These are phyloP conservation scores for Scarus forsteni DNA, from an alignment of 2,797 vertebrate species.

Conservation along the genomic window DNA sequence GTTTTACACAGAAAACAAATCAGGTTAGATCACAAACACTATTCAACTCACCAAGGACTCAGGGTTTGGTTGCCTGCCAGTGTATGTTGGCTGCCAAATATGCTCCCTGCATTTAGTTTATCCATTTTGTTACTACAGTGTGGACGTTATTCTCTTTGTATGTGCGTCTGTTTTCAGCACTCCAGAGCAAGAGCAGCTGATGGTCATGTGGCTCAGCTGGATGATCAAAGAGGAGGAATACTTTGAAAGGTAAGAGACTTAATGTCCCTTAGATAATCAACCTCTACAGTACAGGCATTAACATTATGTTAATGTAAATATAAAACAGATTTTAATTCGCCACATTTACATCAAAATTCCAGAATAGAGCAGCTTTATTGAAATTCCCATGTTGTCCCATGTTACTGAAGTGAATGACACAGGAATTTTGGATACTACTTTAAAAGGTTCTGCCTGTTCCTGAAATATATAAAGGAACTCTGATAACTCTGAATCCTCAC, in stretches of 20 bases:
- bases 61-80: conserved; percentile 16
- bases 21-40: not conserved
- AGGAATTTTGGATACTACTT: no score
- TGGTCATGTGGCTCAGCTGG: conserved; percentile 99
- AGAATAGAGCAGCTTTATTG: no score
- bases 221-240: conserved; percentile 99
- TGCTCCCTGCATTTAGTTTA: conserved; percentile 4
- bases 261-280: not conserved
- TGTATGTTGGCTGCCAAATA: conserved; percentile 10
- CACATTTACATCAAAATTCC: not conserved
- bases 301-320: not conserved
- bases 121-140: conserved; percentile 4
- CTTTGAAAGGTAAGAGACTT: conserved; percentile 92
- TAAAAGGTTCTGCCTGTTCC: no score
- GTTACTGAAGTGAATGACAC: no score
- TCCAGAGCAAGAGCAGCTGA: conserved; percentile 96
- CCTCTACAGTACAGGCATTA: not conserved
- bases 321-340: not conserved
- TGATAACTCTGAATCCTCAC: no score
- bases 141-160: conserved; percentile 17
- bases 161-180: conserved; percentile 83
- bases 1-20: conserved; percentile 28
- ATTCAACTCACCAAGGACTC: conserved; percentile 6
- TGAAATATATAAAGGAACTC: no score
- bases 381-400: no score